Evolutionary conservation across 1,140 invertebrate genomes (phyloP), one percentile per base, ranked within the genome.

Genomic region (Neodiprion lecontei): DNA sequence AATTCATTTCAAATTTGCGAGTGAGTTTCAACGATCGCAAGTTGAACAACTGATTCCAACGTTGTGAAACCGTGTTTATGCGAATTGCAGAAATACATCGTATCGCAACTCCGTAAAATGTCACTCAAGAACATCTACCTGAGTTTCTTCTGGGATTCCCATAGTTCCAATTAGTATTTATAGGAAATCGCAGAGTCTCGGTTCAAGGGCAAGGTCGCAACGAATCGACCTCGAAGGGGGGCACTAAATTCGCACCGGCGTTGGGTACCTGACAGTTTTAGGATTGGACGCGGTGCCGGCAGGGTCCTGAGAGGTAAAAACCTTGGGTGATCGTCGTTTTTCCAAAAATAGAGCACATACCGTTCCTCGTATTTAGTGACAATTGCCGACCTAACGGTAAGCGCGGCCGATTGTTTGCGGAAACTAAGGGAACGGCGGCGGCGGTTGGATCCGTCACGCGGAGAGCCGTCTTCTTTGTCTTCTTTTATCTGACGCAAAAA

Each of bases 341-440:
- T 28, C 28, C 0, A 48, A 70, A 70, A 70, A 70, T 47, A 49
- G 50, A 23, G 17, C 48, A 69, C 28, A 69, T 65, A 76, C 53
- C 72, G 67, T 68, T 49, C 69, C 12, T 67, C 70, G 72, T 67
- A 48, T 50, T 70, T 21, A 69, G 69, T 77, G 72, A 78, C 70
- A 69, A 78, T 77, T 65, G 61, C 49, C 49, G 74, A 84, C 81
- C 78, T 83, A 83, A 84, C 81, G 81, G 82, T 70, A 82, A 67
- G 53, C 68, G 68, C 48, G 71, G 74, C 73, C 69, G 74, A 77
- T 74, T 85, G 80, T 85, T 85, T 84, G 82, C 84, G 84, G 84
- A 85, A 84, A 78, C 76, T 72, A 74, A 70, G 67, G 72, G n/a
- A 61, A 17, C 53, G 53, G 53, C 53, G n/a, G 73, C 53, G 48